These are phyloP conservation scores for Falco berigora DNA, from an alignment of 2,797 vertebrate genomes.

Conservation along the genomic window DNA sequence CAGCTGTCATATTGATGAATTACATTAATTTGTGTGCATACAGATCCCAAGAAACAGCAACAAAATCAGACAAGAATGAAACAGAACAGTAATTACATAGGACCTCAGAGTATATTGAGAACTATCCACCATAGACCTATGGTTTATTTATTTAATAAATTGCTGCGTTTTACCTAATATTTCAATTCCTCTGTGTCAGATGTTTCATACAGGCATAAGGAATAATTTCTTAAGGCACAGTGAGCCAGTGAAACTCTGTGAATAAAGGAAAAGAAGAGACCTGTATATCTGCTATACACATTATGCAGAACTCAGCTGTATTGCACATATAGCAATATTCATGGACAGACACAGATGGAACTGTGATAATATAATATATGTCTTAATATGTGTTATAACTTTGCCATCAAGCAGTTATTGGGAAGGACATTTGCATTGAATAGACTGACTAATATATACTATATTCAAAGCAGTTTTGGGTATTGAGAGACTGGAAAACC, in stretches of 20 bases:
- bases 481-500: not conserved
- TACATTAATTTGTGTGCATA: conserved; percentile 16
- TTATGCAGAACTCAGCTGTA: not conserved
- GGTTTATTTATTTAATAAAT: not conserved
- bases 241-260: not conserved
- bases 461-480: not conserved
- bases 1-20: conserved; percentile 20
- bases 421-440: not conserved
- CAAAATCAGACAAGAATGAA: not conserved
- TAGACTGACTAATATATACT: not conserved
- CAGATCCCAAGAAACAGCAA: not conserved
- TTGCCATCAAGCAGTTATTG: not conserved
- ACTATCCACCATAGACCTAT: not conserved
- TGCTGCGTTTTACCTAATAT: not conserved
- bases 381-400: not conserved
- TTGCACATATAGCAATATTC: not conserved
- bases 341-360: not conserved
- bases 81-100: not conserved
- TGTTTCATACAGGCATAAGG: not conserved
- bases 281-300: not conserved
- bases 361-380: not conserved
- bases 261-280: not conserved
- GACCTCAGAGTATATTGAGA: not conserved
- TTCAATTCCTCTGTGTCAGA: not conserved
- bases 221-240: not conserved